Percentiles rank a stretch among this genome's conserved stretches.
These are phyloP conservation scores for Microtus richardsoni DNA, from an alignment of 2,113 vertebrate species.

Conservation along the genomic window DNA sequence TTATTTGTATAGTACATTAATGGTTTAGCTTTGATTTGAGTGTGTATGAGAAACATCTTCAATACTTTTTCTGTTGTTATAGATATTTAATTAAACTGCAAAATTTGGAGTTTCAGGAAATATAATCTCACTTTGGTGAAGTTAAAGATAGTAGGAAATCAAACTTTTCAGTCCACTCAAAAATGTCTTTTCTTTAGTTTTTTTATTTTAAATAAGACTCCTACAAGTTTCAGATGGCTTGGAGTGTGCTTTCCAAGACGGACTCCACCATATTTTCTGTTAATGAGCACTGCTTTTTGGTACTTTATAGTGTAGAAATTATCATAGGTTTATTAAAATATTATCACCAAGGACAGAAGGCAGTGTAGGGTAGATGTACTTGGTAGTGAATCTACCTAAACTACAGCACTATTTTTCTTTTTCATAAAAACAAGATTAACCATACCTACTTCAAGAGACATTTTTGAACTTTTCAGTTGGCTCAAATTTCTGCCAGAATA, in stretches of 20 bases:
- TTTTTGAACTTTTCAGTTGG: not conserved
- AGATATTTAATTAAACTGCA: constrained; percentile 42
- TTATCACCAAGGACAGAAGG: not conserved
- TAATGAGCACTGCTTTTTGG: not conserved
- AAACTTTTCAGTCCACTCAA: constrained; percentile 22
- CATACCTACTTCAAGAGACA: constrained; percentile 18
- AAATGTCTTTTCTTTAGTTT: not conserved
- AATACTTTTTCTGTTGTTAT: not conserved
- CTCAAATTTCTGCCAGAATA: constrained; percentile 50
- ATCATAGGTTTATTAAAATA: not conserved
- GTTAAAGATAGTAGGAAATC: constrained; percentile 31
- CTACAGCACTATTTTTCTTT: not conserved
- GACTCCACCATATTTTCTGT: not conserved
- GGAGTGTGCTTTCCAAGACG: not conserved
- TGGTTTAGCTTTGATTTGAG: constrained; percentile 61
- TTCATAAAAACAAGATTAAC: not conserved
- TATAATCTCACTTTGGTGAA: constrained; percentile 24
- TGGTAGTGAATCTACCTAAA: not conserved
- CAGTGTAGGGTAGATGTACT: not conserved
- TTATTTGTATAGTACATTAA: constrained; percentile 61
- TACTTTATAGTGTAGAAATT: not conserved
- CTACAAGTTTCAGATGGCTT: not conserved
- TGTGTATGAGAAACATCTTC: constrained; percentile 11
- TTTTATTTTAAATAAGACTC: constrained; percentile 10
- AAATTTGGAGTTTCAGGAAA: constrained; percentile 58